These are phyloP conservation scores for Latrodectus hesperus DNA, from an alignment of 2,888 invertebrate genomes.

Conservation along the genomic window DNA sequence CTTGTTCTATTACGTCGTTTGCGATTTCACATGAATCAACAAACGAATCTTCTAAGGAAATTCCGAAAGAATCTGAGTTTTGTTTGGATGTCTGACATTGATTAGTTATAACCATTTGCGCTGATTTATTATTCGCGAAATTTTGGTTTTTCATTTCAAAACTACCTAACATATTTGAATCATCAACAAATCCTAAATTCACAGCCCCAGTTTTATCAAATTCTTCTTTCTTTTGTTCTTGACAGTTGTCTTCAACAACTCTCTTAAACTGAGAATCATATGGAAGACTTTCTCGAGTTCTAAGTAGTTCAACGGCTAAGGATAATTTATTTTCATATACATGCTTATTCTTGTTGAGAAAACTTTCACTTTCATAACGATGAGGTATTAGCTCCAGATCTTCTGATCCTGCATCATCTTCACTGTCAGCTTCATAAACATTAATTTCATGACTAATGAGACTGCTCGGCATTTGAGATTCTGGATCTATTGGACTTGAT, in stretches of 20 bases:
- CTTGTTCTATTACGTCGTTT: slow-evolving; percentile 22
- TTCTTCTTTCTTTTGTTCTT: not conserved
- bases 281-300: slow-evolving; percentile 69
- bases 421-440: slow-evolving; percentile 69
- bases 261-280: slow-evolving; percentile 70
- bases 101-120: not conserved
- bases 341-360: slow-evolving; percentile 58
- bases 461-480: slow-evolving; percentile 31
- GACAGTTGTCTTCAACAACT: slow-evolving; percentile 34
- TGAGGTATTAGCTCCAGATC: slow-evolving; percentile 70
- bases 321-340: slow-evolving; percentile 70
- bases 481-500: slow-evolving; percentile 40
- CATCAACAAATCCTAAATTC: slow-evolving; percentile 57
- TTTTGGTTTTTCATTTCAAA: not conserved
- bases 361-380: slow-evolving; percentile 69
- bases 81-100: not conserved
- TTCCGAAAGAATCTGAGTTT: not conserved
- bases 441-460: slow-evolving; percentile 64
- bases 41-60: slow-evolving; percentile 5
- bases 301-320: slow-evolving; percentile 70
- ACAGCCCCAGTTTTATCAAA: slow-evolving; percentile 21
- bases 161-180: slow-evolving; percentile 1
- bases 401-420: slow-evolving; percentile 71
- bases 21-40: slow-evolving; percentile 51
- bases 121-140: not conserved